phyloP scores from a whole-genome alignment of 2,797 vertebrate genomes.

The Paramormyrops hopkinsi region DNA sequence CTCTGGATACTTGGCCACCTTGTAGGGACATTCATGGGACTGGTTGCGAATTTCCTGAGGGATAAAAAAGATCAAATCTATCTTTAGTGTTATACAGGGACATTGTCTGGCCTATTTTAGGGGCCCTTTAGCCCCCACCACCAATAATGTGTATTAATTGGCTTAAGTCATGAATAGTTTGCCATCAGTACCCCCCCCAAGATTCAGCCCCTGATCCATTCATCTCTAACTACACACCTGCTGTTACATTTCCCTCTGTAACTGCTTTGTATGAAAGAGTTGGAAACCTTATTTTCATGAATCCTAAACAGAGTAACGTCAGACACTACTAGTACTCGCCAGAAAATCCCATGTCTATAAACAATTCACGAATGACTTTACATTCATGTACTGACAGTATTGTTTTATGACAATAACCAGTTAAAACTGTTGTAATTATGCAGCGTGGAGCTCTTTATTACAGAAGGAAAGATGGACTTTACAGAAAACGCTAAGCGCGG shows the following conservation, averaged over 20 bases:
- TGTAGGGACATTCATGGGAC: slow-evolving; percentile 84
- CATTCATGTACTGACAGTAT: neutral
- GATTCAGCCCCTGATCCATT: neutral
- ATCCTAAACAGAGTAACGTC: neutral
- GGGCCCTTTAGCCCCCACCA: neutral
- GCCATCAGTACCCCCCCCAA: neutral
- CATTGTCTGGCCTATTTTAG: neutral
- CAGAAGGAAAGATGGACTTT: neutral
- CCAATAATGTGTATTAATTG: neutral
- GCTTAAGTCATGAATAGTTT: neutral
- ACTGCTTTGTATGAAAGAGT: neutral
- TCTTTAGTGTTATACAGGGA: neutral
- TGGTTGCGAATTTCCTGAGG: slow-evolving; percentile 87
- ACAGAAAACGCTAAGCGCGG: neutral
- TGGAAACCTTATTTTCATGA: neutral
- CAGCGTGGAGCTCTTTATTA: neutral
- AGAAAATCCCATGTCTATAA: neutral
- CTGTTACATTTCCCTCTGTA: neutral
- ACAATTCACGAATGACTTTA: neutral
- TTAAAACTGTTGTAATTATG: neutral
- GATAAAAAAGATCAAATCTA: neutral
- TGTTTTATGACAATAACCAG: neutral
- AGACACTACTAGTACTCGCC: neutral
- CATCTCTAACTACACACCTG: neutral
- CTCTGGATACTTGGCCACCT: slow-evolving; percentile 89